phyloP scores from a whole-genome alignment of 2,113 vertebrate species.

The Gymnocephalus cernua region DNA sequence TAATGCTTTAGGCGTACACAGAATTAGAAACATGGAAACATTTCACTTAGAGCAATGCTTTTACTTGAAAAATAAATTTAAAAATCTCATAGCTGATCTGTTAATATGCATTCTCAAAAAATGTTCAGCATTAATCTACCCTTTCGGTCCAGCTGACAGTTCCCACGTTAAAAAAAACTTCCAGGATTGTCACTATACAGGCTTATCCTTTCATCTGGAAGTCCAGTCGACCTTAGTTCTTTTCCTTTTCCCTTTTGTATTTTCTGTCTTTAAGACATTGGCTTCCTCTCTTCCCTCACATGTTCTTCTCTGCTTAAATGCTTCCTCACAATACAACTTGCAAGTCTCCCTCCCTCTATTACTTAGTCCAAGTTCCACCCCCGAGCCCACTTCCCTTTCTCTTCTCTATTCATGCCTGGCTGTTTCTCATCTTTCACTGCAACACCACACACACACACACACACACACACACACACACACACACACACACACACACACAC shows the following conservation, averaged over 20 bases:
- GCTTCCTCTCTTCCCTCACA: conserved; percentile 28
- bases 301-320: conserved; percentile 42
- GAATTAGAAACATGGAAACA: background rate
- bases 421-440: conserved; percentile 65
- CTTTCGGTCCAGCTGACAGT: conserved; percentile 34
- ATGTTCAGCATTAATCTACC: conserved; percentile 47
- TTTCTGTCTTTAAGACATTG: conserved; percentile 17
- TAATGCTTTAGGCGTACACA: background rate
- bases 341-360: conserved; percentile 38
- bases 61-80: background rate
- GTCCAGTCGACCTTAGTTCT: background rate
- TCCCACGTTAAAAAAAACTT: conserved; percentile 9
- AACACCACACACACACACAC: conserved; percentile 10
- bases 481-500: no score
- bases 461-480: background rate
- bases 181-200: conserved; percentile 1
- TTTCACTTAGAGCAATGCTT: background rate
- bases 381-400: conserved; percentile 35
- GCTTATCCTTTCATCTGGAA: background rate
- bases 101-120: background rate
- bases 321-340: conserved; percentile 53
- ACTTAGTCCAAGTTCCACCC: conserved; percentile 37
- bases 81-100: background rate
- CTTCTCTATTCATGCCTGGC: conserved; percentile 19
- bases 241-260: background rate